Conservation (phyloP, 2,888 invertebrate species). For the Drosophila phalerata region DNA sequence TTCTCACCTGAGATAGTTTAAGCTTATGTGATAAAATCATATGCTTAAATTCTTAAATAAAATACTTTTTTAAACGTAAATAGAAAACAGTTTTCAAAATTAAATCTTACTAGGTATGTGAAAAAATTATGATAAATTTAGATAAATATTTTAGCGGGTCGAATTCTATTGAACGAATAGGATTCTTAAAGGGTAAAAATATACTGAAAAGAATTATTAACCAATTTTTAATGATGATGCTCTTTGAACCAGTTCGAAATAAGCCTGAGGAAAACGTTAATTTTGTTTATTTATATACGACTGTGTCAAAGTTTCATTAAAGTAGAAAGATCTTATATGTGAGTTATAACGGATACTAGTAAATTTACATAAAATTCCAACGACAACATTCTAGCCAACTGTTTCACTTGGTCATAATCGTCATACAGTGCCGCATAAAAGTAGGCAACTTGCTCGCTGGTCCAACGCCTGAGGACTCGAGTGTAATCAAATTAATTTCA, state of each 20-base stretch:
- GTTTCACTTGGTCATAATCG: conserved; percentile 25
- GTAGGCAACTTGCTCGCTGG: conserved; percentile 40
- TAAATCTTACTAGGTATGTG: neutral
- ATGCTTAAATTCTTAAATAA: conserved; percentile 6
- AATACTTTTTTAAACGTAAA: conserved; percentile 15
- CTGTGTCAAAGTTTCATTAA: conserved; percentile 3
- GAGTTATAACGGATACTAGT: neutral
- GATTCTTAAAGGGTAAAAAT: conserved; percentile 26
- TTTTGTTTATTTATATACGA: conserved; percentile 2
- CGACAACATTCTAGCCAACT: conserved; percentile 8
- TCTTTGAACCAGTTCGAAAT: conserved; percentile 4
- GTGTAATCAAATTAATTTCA: conserved; percentile 77
- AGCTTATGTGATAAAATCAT: conserved; percentile 13
- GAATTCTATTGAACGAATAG: neutral
- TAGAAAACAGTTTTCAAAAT: neutral
- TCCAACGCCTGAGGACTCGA: conserved; percentile 15
- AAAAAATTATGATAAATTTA: conserved; percentile 23
- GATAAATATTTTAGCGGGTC: conserved; percentile 26
- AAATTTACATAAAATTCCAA: conserved; percentile 9
- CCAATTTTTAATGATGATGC: conserved; percentile 14
- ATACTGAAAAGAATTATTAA: no score
- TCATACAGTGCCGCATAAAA: conserved; percentile 53
- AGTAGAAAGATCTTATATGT: neutral
- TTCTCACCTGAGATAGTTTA: conserved; percentile 33
- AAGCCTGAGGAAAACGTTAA: conserved; percentile 1